Conservation (phyloP, 2,797 vertebrate species). For the Danio albolineatus region DNA sequence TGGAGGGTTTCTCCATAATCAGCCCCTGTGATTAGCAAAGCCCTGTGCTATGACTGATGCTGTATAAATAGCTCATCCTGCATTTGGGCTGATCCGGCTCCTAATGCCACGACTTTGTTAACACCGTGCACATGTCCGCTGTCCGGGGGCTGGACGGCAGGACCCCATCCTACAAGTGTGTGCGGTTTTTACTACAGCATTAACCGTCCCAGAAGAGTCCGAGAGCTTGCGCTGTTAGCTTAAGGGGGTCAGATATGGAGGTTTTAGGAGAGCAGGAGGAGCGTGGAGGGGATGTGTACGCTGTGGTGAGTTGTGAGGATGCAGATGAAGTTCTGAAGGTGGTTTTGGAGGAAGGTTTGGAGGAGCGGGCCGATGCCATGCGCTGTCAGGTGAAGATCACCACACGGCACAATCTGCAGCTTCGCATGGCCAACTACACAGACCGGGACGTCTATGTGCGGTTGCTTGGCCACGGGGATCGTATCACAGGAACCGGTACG, state of each 20-base stretch:
- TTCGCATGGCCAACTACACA: constrained; percentile 94
- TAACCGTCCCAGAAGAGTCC: constrained; percentile 5
- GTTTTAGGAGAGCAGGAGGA: constrained; percentile 13
- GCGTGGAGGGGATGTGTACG: not conserved
- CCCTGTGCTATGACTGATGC: constrained; percentile 55
- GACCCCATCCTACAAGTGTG: constrained; percentile 55
- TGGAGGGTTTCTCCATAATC: constrained; percentile 53
- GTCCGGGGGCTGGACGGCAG: constrained; percentile 55
- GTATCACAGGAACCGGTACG: constrained; percentile 78
- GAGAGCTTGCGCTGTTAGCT: constrained; percentile 40
- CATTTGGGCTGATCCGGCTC: constrained; percentile 67
- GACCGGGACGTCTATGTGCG: constrained; percentile 88
- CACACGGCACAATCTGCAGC: constrained; percentile 87
- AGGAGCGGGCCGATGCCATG: constrained; percentile 76
- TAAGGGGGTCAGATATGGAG: constrained; percentile 44
- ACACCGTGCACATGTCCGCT: constrained; percentile 81
- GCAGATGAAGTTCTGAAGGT: constrained; percentile 36
- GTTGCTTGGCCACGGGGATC: constrained; percentile 86
- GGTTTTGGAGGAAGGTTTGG: constrained; percentile 50
- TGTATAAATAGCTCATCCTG: constrained; percentile 70
- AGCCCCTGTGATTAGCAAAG: constrained; percentile 65
- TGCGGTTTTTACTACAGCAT: constrained; percentile 16
- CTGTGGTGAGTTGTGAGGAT: constrained; percentile 65
- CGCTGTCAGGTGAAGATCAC: constrained; percentile 96
- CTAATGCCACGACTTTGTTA: constrained; percentile 76